A percentile compares a stretch with the other conserved stretches of the same genome.
These are phyloP conservation scores for Sarcophaga peregrina DNA, from an alignment of 1,140 invertebrate genomes.

Conservation along the genomic window DNA sequence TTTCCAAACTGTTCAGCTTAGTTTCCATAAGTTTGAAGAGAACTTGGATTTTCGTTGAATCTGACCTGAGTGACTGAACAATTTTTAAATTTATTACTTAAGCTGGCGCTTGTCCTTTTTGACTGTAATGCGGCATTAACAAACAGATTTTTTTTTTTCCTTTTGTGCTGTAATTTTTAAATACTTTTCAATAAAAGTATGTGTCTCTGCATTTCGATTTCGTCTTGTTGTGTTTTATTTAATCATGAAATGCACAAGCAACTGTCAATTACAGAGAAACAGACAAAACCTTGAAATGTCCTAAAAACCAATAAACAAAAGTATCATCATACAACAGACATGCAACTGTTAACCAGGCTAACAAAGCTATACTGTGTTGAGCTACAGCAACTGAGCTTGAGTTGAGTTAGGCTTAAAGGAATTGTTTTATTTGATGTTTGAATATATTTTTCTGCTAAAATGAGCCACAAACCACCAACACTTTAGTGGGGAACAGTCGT, in stretches of 20 bases:
- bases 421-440: no score
- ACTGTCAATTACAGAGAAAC: conserved; percentile 31
- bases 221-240: neutral
- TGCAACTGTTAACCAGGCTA: conserved; percentile 11
- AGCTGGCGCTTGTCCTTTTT: neutral
- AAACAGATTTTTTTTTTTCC: neutral
- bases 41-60: no score
- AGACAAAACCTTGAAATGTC: conserved; percentile 36
- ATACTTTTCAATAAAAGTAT: neutral
- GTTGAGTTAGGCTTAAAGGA: no score
- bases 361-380: neutral
- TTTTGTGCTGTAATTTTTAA: conserved; percentile 2
- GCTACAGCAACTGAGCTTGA: neutral
- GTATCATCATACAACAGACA: conserved; percentile 15
- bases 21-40: no score
- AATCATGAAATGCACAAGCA: conserved; percentile 34
- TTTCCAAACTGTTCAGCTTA: no score
- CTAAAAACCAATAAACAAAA: conserved; percentile 41
- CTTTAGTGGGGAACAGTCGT: no score
- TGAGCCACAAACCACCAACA: no score
- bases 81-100: no score
- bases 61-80: no score
- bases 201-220: neutral
- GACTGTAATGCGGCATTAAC: neutral
- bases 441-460: no score